A percentile compares a stretch with the other conserved stretches of the same genome.
Evolutionary conservation across 2,888 invertebrate species (phyloP).

Genomic region (Dryomyza anilis): DNA sequence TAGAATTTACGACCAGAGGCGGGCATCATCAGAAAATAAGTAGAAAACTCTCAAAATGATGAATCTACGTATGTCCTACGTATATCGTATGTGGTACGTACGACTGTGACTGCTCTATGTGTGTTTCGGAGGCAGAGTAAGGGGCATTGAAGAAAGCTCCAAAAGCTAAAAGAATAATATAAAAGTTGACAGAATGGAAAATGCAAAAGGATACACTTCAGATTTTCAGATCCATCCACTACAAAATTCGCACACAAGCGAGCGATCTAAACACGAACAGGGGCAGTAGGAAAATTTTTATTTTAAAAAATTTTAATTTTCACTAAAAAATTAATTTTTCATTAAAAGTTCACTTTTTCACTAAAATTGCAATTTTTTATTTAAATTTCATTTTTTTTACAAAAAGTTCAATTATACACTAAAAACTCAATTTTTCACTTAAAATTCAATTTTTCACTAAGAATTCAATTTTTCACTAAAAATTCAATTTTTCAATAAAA

Average conservation of each 20-base stretch:
- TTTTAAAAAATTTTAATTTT: no score
- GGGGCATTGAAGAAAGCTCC: constrained; percentile 16
- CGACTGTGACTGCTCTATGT: background rate
- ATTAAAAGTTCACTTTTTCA: no score
- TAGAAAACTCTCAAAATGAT: constrained; percentile 24
- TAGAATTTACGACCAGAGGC: constrained; percentile 33
- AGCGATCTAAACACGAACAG: background rate
- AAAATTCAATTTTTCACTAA: no score
- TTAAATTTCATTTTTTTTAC: no score
- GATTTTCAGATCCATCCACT: constrained; percentile 29
- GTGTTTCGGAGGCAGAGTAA: background rate
- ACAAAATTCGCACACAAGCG: background rate
- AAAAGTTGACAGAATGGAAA: constrained; percentile 32
- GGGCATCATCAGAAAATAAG: constrained; percentile 35
- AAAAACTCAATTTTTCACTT: no score
- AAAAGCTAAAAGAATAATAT: constrained; percentile 34
- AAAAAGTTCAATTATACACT: no score
- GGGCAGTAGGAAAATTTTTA: background rate
- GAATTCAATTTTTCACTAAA: no score
- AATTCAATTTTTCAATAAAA: no score
- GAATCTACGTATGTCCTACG: constrained; percentile 14
- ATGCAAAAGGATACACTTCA: constrained; percentile 32
- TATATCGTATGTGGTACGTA: background rate
- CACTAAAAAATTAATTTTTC: no score
- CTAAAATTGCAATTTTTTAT: no score